phyloP scores from a whole-genome alignment of 2,797 vertebrate genomes.

The Natrix natrix region DNA sequence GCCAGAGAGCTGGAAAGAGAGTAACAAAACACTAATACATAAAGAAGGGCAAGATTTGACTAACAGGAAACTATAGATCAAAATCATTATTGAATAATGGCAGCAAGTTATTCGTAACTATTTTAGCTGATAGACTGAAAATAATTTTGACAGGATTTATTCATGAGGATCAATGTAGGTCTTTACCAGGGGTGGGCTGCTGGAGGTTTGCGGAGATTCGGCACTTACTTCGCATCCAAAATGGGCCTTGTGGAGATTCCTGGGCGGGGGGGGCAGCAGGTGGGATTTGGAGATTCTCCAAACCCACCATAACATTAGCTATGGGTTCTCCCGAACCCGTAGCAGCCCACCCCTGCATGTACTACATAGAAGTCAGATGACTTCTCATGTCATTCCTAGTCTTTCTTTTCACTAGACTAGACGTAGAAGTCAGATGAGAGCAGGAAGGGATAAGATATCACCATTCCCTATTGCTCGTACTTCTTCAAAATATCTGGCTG shows the following conservation, averaged over 20 bases:
- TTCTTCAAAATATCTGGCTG: background rate
- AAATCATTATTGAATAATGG: background rate
- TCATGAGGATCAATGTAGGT: background rate
- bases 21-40: background rate
- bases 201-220: too few relatives aligned
- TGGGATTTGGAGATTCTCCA: too few relatives aligned
- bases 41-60: background rate
- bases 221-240: too few relatives aligned
- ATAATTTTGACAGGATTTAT: background rate
- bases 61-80: background rate
- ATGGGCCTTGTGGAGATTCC: too few relatives aligned
- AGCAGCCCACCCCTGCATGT: too few relatives aligned
- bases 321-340: too few relatives aligned
- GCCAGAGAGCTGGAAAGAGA: background rate
- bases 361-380: background rate
- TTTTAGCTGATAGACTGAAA: background rate
- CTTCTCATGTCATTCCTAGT: too few relatives aligned
- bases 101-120: background rate
- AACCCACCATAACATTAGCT: too few relatives aligned
- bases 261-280: too few relatives aligned
- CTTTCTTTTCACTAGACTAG: too few relatives aligned
- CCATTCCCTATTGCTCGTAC: background rate
- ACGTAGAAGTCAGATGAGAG: background rate
- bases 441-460: background rate
- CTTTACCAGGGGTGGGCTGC: background rate